phyloP scores from a whole-genome alignment of 1,140 invertebrate genomes.

The Leptopilina boulardi region DNA sequence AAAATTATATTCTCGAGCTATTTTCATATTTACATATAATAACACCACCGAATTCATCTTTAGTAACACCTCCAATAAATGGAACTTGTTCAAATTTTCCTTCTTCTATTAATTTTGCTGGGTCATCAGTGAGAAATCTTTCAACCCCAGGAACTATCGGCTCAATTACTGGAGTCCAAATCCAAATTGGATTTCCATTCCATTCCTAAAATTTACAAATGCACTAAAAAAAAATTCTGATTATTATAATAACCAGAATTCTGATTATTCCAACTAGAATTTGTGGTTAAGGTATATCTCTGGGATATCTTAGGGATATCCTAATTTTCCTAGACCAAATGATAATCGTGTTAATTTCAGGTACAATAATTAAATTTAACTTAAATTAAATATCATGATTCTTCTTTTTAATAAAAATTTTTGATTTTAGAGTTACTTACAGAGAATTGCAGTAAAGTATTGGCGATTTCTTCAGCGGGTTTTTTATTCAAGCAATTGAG shows the following conservation, averaged over 20 bases:
- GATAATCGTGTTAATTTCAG: too few species aligned
- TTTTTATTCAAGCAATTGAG: conserved; percentile 79
- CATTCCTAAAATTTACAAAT: conserved; percentile 77
- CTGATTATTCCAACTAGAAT: too few species aligned
- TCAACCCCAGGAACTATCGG: conserved; percentile 79
- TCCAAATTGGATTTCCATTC: conserved; percentile 77
- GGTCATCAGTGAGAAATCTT: conserved; percentile 79
- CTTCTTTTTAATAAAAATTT: too few species aligned
- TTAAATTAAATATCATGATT: too few species aligned
- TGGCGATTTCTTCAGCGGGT: conserved; percentile 42
- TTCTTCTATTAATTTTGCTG: conserved; percentile 75
- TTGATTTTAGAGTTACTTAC: conserved; percentile 48
- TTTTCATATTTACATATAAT: conserved; percentile 42
- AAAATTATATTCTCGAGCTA: too few species aligned
- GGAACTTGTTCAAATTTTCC: conserved; percentile 80
- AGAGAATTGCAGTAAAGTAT: conserved; percentile 40
- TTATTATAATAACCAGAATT: too few species aligned
- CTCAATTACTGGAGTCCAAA: conserved; percentile 82
- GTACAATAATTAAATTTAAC: too few species aligned
- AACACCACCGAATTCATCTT: conserved; percentile 79
- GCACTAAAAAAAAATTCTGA: too few species aligned
- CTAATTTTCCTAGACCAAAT: too few species aligned
- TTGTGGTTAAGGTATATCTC: too few species aligned
- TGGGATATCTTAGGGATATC: too few species aligned
- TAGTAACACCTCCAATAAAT: conserved; percentile 79